These are phyloP conservation scores for Pardalotus punctatus DNA, from an alignment of 2,113 vertebrate species.

Conservation along the genomic window DNA sequence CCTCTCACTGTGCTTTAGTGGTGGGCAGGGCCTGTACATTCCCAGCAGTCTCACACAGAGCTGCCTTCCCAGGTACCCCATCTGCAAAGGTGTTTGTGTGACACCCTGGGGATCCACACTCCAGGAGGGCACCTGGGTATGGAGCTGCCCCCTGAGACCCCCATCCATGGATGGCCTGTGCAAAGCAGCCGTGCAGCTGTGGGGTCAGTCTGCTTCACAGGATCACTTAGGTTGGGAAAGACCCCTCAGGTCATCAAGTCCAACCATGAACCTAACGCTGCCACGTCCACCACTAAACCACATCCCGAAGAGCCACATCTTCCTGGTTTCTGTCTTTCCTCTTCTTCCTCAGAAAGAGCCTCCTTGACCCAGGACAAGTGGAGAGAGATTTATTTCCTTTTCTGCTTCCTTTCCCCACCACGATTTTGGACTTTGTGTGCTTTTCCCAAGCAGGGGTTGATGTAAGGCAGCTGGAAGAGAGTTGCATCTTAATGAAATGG, in stretches of 20 bases:
- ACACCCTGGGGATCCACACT: rapidly evolving
- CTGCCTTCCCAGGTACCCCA: not conserved
- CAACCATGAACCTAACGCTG: not conserved
- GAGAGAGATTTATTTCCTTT: not conserved
- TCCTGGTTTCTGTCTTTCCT: not conserved
- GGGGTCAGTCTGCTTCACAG: not conserved
- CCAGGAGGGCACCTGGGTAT: not conserved
- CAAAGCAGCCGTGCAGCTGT: rapidly evolving
- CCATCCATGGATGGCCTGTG: rapidly evolving
- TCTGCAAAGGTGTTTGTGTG: not conserved
- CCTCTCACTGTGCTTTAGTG: not conserved
- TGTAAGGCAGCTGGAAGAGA: not conserved
- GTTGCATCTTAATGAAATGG: not conserved
- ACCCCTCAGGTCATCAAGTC: not conserved
- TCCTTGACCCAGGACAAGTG: not conserved
- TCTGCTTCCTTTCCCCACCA: not conserved
- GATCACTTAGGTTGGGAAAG: not conserved
- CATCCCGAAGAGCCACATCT: not conserved
- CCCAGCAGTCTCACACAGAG: not conserved
- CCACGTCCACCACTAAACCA: not conserved
- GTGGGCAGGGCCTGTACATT: rapidly evolving
- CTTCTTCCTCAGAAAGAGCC: not conserved
- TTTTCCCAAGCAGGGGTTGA: not conserved
- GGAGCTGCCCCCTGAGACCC: not conserved
- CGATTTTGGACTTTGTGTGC: not conserved